Conservation (phyloP, 2,113 vertebrate genomes). For the Origma solitaria region DNA sequence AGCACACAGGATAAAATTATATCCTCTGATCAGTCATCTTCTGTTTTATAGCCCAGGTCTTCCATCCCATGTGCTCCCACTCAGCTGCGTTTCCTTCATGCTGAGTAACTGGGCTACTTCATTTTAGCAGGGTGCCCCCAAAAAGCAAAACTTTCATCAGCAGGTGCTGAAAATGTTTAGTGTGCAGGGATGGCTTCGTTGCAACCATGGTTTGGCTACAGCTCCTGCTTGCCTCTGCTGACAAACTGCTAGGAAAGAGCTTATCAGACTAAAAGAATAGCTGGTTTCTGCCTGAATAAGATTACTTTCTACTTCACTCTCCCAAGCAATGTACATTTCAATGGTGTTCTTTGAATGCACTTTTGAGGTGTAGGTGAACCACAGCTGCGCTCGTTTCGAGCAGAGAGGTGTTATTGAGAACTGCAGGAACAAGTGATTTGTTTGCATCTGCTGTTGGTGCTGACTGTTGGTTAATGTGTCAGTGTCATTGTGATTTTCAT, state of each 20-base stretch:
- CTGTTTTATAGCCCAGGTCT: background rate
- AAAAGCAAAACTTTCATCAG: background rate
- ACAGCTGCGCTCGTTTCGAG: background rate
- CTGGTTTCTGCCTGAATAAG: background rate
- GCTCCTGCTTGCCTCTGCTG: background rate
- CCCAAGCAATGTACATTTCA: background rate
- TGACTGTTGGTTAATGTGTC: background rate
- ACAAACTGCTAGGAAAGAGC: background rate
- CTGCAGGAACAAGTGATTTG: rapidly evolving
- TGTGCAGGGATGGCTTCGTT: rapidly evolving
- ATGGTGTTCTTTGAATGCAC: background rate
- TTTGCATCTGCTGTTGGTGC: background rate
- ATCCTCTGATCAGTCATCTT: background rate
- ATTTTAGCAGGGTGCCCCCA: background rate
- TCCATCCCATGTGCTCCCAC: rapidly evolving
- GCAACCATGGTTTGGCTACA: background rate
- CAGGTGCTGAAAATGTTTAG: background rate
- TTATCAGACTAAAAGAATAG: background rate
- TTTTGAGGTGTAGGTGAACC: background rate
- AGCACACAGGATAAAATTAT: background rate
- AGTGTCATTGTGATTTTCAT: background rate
- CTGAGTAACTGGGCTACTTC: background rate
- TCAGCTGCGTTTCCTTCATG: background rate
- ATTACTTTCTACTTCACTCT: background rate
- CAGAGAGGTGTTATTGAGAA: background rate